Conservation (phyloP, 2,888 invertebrate species). For the Tanypteryx hageni region DNA sequence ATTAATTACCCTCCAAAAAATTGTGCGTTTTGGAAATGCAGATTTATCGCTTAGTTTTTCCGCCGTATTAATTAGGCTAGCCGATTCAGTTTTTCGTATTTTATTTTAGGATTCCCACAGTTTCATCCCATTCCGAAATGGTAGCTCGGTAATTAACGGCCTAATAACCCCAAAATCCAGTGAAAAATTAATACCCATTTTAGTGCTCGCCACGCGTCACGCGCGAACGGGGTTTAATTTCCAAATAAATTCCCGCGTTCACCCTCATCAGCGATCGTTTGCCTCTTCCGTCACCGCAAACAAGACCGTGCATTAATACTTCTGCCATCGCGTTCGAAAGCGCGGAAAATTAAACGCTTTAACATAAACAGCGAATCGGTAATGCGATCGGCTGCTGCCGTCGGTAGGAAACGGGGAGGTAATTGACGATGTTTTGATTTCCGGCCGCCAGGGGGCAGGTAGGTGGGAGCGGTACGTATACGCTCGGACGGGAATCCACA, state of each 20-base stretch:
- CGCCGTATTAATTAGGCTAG: not conserved
- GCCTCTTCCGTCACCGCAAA: constrained; percentile 48
- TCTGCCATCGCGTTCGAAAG: constrained; percentile 50
- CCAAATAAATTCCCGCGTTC: constrained; percentile 53
- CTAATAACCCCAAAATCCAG: constrained; percentile 52
- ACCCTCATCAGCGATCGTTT: constrained; percentile 52
- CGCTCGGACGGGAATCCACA: not conserved
- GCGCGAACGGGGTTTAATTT: constrained; percentile 30
- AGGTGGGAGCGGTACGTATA: not conserved
- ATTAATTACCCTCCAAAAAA: no score
- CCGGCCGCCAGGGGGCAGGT: constrained; percentile 9
- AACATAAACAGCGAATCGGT: constrained; percentile 41
- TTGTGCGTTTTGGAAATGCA: no score
- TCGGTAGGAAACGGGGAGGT: no score
- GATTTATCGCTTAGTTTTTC: no score
- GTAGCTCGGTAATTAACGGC: constrained; percentile 50
- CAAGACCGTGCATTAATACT: constrained; percentile 56
- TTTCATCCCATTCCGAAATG: constrained; percentile 33
- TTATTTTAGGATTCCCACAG: constrained; percentile 20
- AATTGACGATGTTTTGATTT: constrained; percentile 50
- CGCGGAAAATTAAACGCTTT: constrained; percentile 57
- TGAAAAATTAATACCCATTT: constrained; percentile 59
- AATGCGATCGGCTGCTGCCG: not conserved
- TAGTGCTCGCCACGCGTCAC: not conserved
- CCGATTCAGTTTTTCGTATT: not conserved